These are phyloP conservation scores for Pedetes capensis DNA, from an alignment of 2,113 vertebrate species.

Conservation along the genomic window DNA sequence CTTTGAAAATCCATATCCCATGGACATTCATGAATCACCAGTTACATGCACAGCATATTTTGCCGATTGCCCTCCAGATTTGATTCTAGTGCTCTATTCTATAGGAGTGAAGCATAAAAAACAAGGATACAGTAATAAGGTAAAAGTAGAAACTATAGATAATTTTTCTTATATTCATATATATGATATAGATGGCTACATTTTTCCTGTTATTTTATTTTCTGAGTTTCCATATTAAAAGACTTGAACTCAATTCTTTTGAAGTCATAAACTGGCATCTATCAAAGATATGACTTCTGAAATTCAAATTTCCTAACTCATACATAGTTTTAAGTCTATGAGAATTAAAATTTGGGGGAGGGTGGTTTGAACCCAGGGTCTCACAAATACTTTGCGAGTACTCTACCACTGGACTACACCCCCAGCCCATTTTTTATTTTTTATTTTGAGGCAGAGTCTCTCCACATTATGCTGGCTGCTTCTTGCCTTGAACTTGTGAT, in stretches of 20 bases:
- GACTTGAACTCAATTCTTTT: constrained; percentile 10
- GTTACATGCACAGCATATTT: constrained; percentile 98
- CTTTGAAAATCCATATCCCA: constrained; percentile 99
- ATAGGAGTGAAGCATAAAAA: constrained; percentile 99
- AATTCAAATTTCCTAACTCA: constrained; percentile 16
- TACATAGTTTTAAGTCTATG: neutral
- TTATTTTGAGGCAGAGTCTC: no score
- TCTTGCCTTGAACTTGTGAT: no score
- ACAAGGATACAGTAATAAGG: constrained; percentile 98
- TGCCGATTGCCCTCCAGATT: constrained; percentile 96
- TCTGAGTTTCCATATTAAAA: neutral
- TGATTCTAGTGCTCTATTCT: constrained; percentile 97
- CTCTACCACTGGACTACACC: no score
- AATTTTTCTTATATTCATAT: neutral
- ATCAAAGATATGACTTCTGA: neutral
- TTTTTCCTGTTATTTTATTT: neutral
- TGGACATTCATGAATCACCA: constrained; percentile 98
- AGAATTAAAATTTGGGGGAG: no score
- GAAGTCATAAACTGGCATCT: neutral
- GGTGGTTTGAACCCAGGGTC: no score
- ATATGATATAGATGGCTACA: neutral
- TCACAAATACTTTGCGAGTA: no score
- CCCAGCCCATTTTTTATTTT: no score
- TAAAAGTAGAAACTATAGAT: constrained; percentile 76
- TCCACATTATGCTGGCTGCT: no score